Conservation (phyloP, 2,888 invertebrate genomes). For the Anticlea derivata region DNA sequence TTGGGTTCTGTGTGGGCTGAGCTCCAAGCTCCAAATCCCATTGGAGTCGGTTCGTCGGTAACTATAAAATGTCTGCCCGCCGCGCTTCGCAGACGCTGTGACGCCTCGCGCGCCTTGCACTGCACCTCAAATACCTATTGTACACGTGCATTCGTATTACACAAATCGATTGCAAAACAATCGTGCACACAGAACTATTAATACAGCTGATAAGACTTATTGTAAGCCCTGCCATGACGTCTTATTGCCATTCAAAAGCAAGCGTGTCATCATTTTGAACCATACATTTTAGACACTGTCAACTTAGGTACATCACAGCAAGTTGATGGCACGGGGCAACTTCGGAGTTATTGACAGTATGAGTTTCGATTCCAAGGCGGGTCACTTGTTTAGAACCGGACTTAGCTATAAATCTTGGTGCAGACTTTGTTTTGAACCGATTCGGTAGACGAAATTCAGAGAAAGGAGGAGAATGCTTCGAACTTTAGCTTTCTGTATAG, state of each 20-base stretch:
- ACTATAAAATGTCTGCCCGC: constrained; percentile 34
- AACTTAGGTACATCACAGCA: too few species aligned
- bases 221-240: too few species aligned
- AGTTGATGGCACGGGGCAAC: too few species aligned
- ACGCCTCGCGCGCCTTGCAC: constrained; percentile 28
- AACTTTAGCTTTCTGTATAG: too few species aligned
- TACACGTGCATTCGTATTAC: constrained; percentile 21
- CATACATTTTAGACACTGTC: too few species aligned
- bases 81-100: constrained; percentile 30
- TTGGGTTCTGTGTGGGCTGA: constrained; percentile 20
- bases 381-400: background rate
- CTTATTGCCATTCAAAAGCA: too few species aligned
- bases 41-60: constrained; percentile 15
- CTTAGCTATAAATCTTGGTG: too few species aligned
- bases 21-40: constrained; percentile 6
- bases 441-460: too few species aligned
- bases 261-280: too few species aligned
- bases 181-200: constrained; percentile 8
- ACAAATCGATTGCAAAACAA: constrained; percentile 21
- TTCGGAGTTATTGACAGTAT: background rate
- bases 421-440: too few species aligned
- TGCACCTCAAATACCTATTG: constrained; percentile 5
- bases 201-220: constrained; percentile 12
- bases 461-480: too few species aligned
- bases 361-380: background rate